Conservation (phyloP, 1,140 invertebrate genomes). For the Maconellicoccus hirsutus region DNA sequence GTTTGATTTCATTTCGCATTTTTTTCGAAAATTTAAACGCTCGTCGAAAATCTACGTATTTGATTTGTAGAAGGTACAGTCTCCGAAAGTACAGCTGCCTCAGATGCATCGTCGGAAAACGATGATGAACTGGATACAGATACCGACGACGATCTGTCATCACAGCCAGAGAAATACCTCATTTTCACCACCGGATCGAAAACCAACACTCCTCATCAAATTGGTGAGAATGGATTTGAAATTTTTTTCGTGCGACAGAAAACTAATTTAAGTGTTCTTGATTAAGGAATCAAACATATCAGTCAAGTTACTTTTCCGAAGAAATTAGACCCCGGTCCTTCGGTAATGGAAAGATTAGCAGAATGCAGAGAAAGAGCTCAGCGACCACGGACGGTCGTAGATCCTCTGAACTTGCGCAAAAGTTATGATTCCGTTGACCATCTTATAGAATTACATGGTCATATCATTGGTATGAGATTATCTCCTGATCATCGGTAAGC, state of each 20-base stretch:
- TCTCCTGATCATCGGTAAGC: constrained; percentile 69
- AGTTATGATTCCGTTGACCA: constrained; percentile 69
- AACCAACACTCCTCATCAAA: constrained; percentile 74
- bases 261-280: not conserved
- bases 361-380: constrained; percentile 25
- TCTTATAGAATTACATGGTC: constrained; percentile 74
- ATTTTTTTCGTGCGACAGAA: not conserved
- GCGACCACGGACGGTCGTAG: constrained; percentile 41
- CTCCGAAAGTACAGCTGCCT: not conserved
- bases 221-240: constrained; percentile 39
- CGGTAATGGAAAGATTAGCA: constrained; percentile 49
- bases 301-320: constrained; percentile 57
- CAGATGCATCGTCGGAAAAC: constrained; percentile 34
- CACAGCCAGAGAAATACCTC: constrained; percentile 55
- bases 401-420: constrained; percentile 55
- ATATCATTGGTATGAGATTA: constrained; percentile 79
- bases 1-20: not conserved
- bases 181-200: constrained; percentile 77
- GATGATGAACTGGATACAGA: constrained; percentile 38
- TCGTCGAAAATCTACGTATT: not conserved
- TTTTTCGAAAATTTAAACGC: too few species aligned
- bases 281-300: constrained; percentile 61
- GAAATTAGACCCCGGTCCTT: constrained; percentile 52
- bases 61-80: not conserved
- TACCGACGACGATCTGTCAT: constrained; percentile 36